Evolutionary conservation across 2,888 invertebrate genomes (phyloP), one percentile per base, ranked within the genome.

Genomic region (Xanthorhoe spadicearia): DNA sequence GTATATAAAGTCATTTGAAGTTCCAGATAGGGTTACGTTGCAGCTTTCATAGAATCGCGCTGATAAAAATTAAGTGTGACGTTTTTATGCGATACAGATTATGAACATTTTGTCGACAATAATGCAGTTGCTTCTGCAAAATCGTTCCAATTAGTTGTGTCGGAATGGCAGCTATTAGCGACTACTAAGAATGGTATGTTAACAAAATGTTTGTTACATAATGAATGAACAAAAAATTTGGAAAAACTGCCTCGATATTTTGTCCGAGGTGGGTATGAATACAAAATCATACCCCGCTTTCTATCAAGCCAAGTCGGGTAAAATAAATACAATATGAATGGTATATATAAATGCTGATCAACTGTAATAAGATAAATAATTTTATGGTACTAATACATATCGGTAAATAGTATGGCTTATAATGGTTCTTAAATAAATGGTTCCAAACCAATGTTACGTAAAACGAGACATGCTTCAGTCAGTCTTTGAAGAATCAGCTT

Each of bases 391-490:
- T 64, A 68, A 68, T 66, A 69, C 28, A 69, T 68, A 71, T 64
- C 61, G 46, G 57, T 54, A 59, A 64, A 62, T 59, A 59, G 62
- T 43, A 70, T 70, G 60, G 55, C 23, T 64, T 43, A 63, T 53
- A 55, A 70, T 69, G 64, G 53, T 62, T 68, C 23, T 68, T 71
- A 70, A 7, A 69, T 70, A 73, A 68, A 79, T 79, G 76, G 54
- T 64, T 73, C 54, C 64, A 72, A 74, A 75, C 63, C 71, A 67
- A 82, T 77, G 77, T 77, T 77, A 80, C 78, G 76, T 71, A 68
- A 66, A 78, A 76, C 67, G 77, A 74, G 78, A 79, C 84, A 89
- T 89, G 90, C 89, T 86, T 85, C 87, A 87, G 89, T 89, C 89
- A 89, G 89, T 87, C 86, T 73, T 28, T n/a, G 59, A 62, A 63